These are phyloP conservation scores for Saxidomus purpurata DNA, from an alignment of 1,140 invertebrate genomes.

Conservation along the genomic window DNA sequence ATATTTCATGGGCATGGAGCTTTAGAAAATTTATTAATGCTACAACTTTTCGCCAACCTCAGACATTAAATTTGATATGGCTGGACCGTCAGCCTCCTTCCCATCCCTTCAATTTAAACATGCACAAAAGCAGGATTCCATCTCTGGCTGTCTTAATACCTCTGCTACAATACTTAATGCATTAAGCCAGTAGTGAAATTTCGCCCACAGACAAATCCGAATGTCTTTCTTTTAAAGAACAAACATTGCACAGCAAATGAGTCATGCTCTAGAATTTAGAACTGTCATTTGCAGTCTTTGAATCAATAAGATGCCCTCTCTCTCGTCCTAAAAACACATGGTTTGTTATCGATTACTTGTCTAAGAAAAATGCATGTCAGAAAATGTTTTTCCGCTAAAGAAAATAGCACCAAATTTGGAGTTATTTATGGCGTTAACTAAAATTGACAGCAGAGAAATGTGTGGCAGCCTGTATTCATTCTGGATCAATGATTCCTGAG, in stretches of 20 bases:
- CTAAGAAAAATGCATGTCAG: not conserved
- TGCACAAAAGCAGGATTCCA: no score
- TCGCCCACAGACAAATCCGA: no score
- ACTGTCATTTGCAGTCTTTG: not conserved
- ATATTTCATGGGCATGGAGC: no score
- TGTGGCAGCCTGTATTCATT: not conserved
- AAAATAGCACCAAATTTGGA: not conserved
- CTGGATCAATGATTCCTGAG: not conserved
- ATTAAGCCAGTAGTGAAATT: no score
- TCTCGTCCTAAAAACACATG: not conserved
- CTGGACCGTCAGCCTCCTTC: no score
- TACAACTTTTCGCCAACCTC: no score
- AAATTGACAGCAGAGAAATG: not conserved
- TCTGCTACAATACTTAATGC: no score
- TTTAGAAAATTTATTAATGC: no score
- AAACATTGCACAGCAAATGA: not conserved
- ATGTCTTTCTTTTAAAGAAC: no score
- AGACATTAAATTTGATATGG: no score
- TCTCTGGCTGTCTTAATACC: no score
- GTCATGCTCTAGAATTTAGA: not conserved
- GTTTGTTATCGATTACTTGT: not conserved
- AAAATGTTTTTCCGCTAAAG: not conserved
- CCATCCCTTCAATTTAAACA: no score
- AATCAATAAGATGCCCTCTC: not conserved
- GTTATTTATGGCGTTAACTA: not conserved